A percentile compares a stretch with the other conserved stretches of the same genome.
These are phyloP conservation scores for Channa striata DNA, from an alignment of 2,797 vertebrate species.

Conservation along the genomic window DNA sequence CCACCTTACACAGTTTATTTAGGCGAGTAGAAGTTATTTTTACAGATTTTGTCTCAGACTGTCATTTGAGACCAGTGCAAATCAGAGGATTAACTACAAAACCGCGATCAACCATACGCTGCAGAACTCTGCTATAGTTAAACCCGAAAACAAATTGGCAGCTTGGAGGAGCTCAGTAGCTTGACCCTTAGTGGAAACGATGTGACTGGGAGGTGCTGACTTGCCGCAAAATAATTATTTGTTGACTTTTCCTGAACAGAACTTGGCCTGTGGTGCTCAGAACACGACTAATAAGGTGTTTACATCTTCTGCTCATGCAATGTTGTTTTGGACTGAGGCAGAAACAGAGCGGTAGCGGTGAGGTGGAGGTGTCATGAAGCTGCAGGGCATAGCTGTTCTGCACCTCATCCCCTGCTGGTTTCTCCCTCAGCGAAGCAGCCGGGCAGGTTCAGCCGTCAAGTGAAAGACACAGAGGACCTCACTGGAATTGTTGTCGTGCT, in stretches of 20 bases:
- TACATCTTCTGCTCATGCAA: slow-evolving; percentile 5
- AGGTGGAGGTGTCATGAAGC: slow-evolving; percentile 25
- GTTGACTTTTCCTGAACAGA: not conserved
- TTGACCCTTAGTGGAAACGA: not conserved
- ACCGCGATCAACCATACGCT: too few species aligned
- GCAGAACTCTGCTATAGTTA: not conserved
- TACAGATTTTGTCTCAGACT: slow-evolving; percentile 2
- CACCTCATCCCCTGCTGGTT: slow-evolving; percentile 11
- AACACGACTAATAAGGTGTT: slow-evolving; percentile 13
- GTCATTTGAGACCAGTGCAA: not conserved
- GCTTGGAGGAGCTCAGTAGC: not conserved
- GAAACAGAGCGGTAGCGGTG: not conserved
- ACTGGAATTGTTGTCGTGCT: not conserved
- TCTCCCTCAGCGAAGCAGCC: not conserved
- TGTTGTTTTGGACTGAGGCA: slow-evolving; percentile 17
- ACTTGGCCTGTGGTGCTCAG: not conserved
- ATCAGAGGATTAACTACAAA: too few species aligned
- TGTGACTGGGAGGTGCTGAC: not conserved
- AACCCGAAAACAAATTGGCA: not conserved
- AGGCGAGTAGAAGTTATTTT: too few species aligned
- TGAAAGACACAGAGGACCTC: not conserved
- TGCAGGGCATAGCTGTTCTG: slow-evolving; percentile 29
- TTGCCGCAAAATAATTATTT: not conserved
- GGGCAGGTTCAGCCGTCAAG: slow-evolving; percentile 21
- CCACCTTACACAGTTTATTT: too few species aligned